Conservation (phyloP, 1,140 invertebrate species). For the Neodiprion virginianus region DNA sequence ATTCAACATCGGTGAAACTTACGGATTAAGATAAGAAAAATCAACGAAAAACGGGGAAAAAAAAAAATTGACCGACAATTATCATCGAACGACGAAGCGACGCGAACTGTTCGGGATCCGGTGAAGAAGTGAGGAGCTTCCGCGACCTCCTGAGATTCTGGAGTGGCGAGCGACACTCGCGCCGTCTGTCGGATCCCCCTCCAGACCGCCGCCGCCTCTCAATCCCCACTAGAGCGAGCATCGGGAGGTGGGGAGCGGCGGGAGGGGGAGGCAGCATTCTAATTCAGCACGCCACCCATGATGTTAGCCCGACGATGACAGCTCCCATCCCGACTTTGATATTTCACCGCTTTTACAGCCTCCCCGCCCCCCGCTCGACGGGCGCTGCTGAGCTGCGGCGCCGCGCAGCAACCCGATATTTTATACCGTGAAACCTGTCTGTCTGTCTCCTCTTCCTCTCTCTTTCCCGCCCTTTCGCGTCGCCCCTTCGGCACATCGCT, state of each 20-base stretch:
- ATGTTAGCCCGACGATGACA: constrained; percentile 68
- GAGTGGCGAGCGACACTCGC: constrained; percentile 33
- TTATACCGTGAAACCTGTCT: constrained; percentile 63
- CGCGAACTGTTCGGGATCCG: constrained; percentile 44
- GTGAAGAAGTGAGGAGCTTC: constrained; percentile 44
- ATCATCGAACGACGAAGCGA: constrained; percentile 37
- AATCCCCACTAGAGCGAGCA: constrained; percentile 45
- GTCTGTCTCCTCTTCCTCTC: constrained; percentile 41
- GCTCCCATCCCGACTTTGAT: constrained; percentile 69
- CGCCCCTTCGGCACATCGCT: neutral
- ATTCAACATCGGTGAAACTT: too few relatives aligned
- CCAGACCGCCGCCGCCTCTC: constrained; percentile 9
- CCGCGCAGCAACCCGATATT: constrained; percentile 58
- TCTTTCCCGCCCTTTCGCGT: neutral
- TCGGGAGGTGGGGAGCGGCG: constrained; percentile 46
- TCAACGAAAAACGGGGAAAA: too few relatives aligned
- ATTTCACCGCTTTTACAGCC: constrained; percentile 65
- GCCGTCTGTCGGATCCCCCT: constrained; percentile 40
- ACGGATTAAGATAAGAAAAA: too few relatives aligned
- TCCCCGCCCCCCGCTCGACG: constrained; percentile 26
- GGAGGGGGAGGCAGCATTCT: constrained; percentile 58
- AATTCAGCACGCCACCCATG: constrained; percentile 72
- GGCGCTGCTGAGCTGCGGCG: constrained; percentile 41
- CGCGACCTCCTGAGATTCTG: constrained; percentile 22
- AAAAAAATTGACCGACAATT: constrained; percentile 44